Base-by-base conservation (phyloP, 2,113 vertebrate genomes). In the Calcarius ornatus region DNA sequence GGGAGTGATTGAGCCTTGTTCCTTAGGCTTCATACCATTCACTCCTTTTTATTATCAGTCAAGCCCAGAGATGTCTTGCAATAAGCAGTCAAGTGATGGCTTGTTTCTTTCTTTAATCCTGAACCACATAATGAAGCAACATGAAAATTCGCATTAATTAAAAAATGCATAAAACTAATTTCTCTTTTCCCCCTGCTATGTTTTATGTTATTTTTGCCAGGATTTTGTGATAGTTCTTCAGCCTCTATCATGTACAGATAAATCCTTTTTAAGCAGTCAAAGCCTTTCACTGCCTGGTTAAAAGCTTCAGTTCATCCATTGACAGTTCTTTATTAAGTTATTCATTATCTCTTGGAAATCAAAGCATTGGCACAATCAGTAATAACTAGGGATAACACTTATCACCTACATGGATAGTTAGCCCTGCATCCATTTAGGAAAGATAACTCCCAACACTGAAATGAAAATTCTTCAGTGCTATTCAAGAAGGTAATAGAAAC, bases 1-100 rank as follows among this genome's bases (percentile, higher is more conserved):
- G 95, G 78, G 94, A 98, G 97, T 97, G 97, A 98, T 91, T 94
- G 97, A 97, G 95, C 88, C 94, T 90, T 78, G 23, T 96, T 98
- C 92, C 96, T 94, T 96, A 95, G 94, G 92, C 93, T 97, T 97
- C 97, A 66, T 88, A 93, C 92, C 71, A 97, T 92, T 95, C 92
- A 61, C 69, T 93, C 81, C 80, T 92, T 92, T 95, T 96, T 95
- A 94, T 97, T 98, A 97, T 96, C 96, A 97, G 97, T 89, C 43
- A 87, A 97, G 92, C 96, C 93, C 94, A 97, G 92, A 90, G 85
- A 94, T 91, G 90, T 95, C 96, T 96, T 97, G 93, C 93, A 95
- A 80, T 94, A 96, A 68, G 71, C 95, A 97, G 85, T 95, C 96
- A 97, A 96, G 96, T 93, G 83, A 96, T 61, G 95, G 64, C 94